These are phyloP conservation scores for Cheirogaleus major DNA, from an alignment of 2,797 vertebrate genomes.

Conservation along the genomic window DNA sequence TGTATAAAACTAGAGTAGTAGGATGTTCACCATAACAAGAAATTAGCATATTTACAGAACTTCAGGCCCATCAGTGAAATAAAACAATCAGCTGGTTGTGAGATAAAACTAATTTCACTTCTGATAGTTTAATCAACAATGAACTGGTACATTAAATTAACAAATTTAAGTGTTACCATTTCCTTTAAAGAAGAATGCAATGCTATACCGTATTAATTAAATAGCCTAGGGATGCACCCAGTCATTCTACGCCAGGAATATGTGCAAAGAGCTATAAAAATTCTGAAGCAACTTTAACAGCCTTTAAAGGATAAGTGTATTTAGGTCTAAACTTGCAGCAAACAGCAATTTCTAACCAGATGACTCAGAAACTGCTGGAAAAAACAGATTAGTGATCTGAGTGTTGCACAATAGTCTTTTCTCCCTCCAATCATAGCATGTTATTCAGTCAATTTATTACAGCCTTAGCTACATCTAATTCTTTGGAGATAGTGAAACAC, in stretches of 20 bases:
- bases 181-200: conserved; percentile 80
- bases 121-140: conserved; percentile 86
- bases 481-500: conserved; percentile 15
- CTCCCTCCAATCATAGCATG: not conserved
- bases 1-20: not conserved
- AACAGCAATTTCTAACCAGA: conserved; percentile 45
- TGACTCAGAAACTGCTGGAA: conserved; percentile 46
- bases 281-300: conserved; percentile 32
- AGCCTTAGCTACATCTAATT: conserved; percentile 27
- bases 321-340: conserved; percentile 41
- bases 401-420: not conserved
- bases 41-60: conserved; percentile 83
- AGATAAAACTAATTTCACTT: conserved; percentile 86
- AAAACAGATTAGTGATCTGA: conserved; percentile 13
- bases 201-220: conserved; percentile 82
- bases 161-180: conserved; percentile 81
- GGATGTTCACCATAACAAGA: conserved; percentile 63
- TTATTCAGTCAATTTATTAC: conserved; percentile 18
- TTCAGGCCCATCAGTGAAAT: conserved; percentile 82
- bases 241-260: conserved; percentile 78
- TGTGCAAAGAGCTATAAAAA: conserved; percentile 73
- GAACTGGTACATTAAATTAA: conserved; percentile 83
- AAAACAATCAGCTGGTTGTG: conserved; percentile 82
- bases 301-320: conserved; percentile 48
- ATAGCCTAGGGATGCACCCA: conserved; percentile 75